Percentiles rank a stretch among this genome's conserved stretches.
phyloP scores from a whole-genome alignment of 2,113 vertebrate species.

The Benitochromis conjunctus region DNA sequence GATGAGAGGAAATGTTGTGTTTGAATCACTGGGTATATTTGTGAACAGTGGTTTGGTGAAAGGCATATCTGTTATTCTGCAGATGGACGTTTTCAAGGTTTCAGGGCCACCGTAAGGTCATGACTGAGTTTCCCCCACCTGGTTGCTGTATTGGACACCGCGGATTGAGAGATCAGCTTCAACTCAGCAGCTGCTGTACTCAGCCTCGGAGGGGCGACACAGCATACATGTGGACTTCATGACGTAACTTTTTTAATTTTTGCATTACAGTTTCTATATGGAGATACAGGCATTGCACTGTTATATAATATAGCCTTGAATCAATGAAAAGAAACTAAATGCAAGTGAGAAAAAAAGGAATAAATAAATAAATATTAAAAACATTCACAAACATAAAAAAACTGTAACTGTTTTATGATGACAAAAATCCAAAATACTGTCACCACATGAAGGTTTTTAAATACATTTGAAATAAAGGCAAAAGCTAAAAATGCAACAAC shows the following conservation, averaged over 20 bases:
- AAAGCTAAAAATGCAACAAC: not conserved
- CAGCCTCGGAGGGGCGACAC: slow-evolving; percentile 38
- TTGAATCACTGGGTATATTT: not conserved
- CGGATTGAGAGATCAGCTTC: not conserved
- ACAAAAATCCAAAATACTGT: not conserved
- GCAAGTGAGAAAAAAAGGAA: not conserved
- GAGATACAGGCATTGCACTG: not conserved
- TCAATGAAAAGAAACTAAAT: not conserved
- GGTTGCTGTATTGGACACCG: slow-evolving; percentile 68
- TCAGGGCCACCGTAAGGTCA: slow-evolving; percentile 79
- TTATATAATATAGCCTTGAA: not conserved
- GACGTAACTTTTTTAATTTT: not conserved
- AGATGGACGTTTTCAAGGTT: slow-evolving; percentile 69
- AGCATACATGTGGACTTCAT: not conserved
- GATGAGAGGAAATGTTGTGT: rapidly evolving
- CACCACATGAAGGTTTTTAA: not conserved
- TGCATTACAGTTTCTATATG: not conserved
- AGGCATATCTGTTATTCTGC: slow-evolving; percentile 80
- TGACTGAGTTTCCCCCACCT: slow-evolving; percentile 84
- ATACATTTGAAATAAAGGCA: not conserved
- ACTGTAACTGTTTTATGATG: not conserved
- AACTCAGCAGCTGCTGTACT: not conserved
- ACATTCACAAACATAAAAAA: not conserved
- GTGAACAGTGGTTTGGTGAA: not conserved
- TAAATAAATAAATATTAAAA: not conserved